phyloP scores from a whole-genome alignment of 2,888 invertebrate genomes.

The Tiphia femorata region DNA sequence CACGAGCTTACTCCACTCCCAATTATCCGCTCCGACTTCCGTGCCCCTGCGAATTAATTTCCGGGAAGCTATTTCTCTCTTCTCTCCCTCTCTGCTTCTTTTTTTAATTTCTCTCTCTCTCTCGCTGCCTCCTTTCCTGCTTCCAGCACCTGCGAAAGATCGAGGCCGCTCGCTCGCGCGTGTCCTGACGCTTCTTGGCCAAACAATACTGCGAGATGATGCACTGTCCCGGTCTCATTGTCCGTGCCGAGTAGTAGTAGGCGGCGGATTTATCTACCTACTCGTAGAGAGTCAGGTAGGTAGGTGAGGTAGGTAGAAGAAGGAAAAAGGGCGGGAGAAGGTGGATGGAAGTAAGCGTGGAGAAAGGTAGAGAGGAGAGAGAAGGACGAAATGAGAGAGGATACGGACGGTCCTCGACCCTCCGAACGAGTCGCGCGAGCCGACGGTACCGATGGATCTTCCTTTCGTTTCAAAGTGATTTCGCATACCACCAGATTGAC shows the following conservation, averaged over 20 bases:
- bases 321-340: background rate
- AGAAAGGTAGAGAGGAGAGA: constrained; percentile 8
- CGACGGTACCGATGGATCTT: constrained; percentile 39
- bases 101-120: background rate
- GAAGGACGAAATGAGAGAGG: too few relatives aligned
- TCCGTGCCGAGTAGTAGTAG: constrained; percentile 56
- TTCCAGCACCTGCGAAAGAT: constrained; percentile 52
- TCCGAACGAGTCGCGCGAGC: constrained; percentile 38
- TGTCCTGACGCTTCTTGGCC: constrained; percentile 50
- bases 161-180: constrained; percentile 41
- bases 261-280: constrained; percentile 60
- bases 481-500: too few relatives aligned
- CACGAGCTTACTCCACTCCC: too few relatives aligned
- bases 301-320: constrained; percentile 34
- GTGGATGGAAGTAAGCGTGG: constrained; percentile 1
- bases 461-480: constrained; percentile 31
- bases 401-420: constrained; percentile 52
- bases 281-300: constrained; percentile 49
- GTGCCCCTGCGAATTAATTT: background rate
- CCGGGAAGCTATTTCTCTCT: background rate
- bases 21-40: too few relatives aligned
- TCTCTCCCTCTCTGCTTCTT: background rate
- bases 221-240: constrained; percentile 56
- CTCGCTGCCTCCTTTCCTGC: constrained; percentile 25
- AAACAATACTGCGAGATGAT: constrained; percentile 60